These are phyloP conservation scores for Pectinophora gossypiella DNA, from an alignment of 1,140 invertebrate genomes.

Conservation along the genomic window DNA sequence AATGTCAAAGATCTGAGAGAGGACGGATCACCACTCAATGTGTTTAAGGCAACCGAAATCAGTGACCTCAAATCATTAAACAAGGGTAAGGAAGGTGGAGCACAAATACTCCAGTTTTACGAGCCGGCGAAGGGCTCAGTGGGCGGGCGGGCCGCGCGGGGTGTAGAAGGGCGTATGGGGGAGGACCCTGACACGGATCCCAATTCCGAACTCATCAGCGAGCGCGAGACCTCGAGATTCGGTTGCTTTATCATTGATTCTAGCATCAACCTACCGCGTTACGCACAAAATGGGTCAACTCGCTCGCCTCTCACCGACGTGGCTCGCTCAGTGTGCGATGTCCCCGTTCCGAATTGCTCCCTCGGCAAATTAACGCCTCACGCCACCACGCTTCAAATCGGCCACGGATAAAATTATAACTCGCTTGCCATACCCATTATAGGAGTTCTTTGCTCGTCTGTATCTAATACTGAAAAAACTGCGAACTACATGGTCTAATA, in stretches of 20 bases:
- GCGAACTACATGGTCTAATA: not conserved
- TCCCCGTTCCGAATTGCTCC: conserved; percentile 56
- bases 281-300: conserved; percentile 66
- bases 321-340: conserved; percentile 32
- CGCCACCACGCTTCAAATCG: conserved; percentile 36
- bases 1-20: conserved; percentile 5
- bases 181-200: conserved; percentile 72
- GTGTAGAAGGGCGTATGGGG: conserved; percentile 43
- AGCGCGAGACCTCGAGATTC: conserved; percentile 61
- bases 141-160: conserved; percentile 26
- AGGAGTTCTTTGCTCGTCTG: not conserved
- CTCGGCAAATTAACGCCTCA: conserved; percentile 49
- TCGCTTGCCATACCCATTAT: conserved; percentile 3
- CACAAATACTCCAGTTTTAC: conserved; percentile 61
- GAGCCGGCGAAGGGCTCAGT: conserved; percentile 39
- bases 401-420: conserved; percentile 30
- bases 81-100: conserved; percentile 42
- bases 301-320: conserved; percentile 33
- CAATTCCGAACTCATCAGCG: conserved; percentile 58
- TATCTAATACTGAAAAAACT: not conserved
- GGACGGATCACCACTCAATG: not conserved
- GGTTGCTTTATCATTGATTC: conserved; percentile 64
- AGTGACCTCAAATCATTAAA: conserved; percentile 53
- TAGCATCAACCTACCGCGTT: conserved; percentile 47
- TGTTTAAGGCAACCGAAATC: conserved; percentile 20